phyloP scores from a whole-genome alignment of 2,888 invertebrate species.

The Drosophila phalerata region DNA sequence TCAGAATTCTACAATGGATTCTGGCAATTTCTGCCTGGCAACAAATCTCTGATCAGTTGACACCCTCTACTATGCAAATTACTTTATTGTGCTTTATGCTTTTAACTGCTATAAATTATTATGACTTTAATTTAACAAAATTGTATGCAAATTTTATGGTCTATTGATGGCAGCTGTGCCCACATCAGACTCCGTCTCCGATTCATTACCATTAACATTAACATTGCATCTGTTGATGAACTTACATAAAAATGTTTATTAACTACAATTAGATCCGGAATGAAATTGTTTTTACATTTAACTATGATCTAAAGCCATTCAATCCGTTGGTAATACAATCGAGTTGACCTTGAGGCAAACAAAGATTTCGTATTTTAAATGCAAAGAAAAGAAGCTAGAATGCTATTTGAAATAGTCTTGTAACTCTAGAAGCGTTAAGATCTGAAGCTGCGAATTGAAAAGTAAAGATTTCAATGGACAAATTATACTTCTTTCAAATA shows the following conservation, averaged over 20 bases:
- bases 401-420: not conserved
- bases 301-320: conserved; percentile 8
- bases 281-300: conserved; percentile 16
- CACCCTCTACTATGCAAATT: conserved; percentile 61
- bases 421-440: not conserved
- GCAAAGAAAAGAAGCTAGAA: not conserved
- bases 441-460: not conserved
- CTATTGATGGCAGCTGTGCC: conserved; percentile 50
- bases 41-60: conserved; percentile 12
- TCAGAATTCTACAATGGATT: conserved; percentile 43
- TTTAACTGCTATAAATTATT: conserved; percentile 37
- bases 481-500: no score
- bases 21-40: conserved; percentile 28
- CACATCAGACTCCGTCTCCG: conserved; percentile 5
- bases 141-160: conserved; percentile 65
- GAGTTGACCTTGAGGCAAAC: conserved; percentile 15
- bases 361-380: not conserved
- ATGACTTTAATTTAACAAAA: conserved; percentile 38
- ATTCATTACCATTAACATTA: conserved; percentile 18
- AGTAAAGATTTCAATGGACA: not conserved
- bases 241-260: conserved; percentile 42
- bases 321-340: conserved; percentile 4
- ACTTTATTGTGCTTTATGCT: conserved; percentile 67
- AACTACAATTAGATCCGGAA: conserved; percentile 46
- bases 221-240: conserved; percentile 38